Evolutionary conservation across 35 echinoderm and acorn worm genomes (phyloP), one percentile per base, ranked within the genome.

Genomic region (Lytechinus variegatus): DNA sequence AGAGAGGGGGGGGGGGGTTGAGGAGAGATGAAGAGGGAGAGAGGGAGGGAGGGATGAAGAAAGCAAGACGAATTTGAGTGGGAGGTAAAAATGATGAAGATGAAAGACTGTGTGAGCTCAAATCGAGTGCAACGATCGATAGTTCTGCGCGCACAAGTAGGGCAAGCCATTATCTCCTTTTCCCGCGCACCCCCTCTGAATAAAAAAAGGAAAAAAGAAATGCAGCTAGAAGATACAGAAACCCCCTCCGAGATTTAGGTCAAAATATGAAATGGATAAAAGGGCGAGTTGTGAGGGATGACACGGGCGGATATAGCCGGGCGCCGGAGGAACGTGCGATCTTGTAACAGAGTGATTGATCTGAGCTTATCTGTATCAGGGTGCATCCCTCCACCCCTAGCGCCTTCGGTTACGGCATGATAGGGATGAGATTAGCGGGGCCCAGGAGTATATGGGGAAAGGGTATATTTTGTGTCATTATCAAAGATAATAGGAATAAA

Each of bases 271-370:
- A 79, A 79, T 79, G 66, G 66, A 90, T 90, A 44, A 90, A 21
- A 90, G 27, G 88, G 52, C 87, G 44, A 90, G 88, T 90, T 90
- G 88, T 54, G 29, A 24, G 88, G 88, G 52, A 52, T 3, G 27
- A 52, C 88, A 44, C 16, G 52, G n/a, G 28, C 88, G 88, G 88
- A 90, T 52, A 54, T 90, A 16, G 16, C 10, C 28, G 88, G 88
- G 88, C 88, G 88, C 88, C 88, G 88, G 27, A 90, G 88, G 88
- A 90, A 90, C 52, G 52, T 21, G n/a, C 29, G 88, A 90, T 79
- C 66, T n/a, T 79, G 66, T 79, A 79, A 79, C 66, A 24, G 21
- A n/a, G 12, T 79, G 66, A 79, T 79, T 79, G 66, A 79, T 79
- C 8, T 6, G 14, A 24, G 66, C 66, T 79, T 79, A 79, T 79